Base-by-base conservation (phyloP, 2,888 invertebrate species). In the Philereme transversata region DNA sequence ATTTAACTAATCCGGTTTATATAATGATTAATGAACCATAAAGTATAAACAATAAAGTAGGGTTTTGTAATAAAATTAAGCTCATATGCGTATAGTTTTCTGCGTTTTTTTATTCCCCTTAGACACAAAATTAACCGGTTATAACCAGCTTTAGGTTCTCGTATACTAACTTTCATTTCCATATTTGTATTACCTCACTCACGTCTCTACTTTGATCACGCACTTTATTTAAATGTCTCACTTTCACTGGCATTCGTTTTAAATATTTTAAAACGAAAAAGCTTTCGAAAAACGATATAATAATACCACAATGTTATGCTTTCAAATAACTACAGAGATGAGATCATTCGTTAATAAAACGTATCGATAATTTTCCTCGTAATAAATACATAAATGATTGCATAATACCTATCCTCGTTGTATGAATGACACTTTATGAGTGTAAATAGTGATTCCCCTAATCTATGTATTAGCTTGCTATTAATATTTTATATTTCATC, bases 191-290 rank as follows among this genome's bases (percentile, higher is more conserved):
- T 60, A 64, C 54, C 58, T 51, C 60, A 66, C 57, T 58, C 48
- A 50, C 52, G 45, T 56, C 48, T 52, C 68, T 69, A 63, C 67
- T 73, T 76, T 76, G 78, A 81, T 81, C 75, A 68, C 67, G 62
- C 73, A 75, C 76, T 75, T 83, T 79, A 83, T 84, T 81, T 76
- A 81, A 82, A 86, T 79, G 75, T 78, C 75, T 78, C 71, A 77
- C 88, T 87, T 88, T 88, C 88, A 77, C 86, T 73, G 50, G 64
- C 75, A 81, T 85, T 86, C 84, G 49, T 83, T 81, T 77, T 72
- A 79, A 81, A 82, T 79, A 78, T 77, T 81, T 67, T 75, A 76
- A 43, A 76, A 73, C 73, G 67, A 73, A 75, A 75, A 73, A 77
- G 77, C 83, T 83, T 81, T 83, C 79, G 73, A 76, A 76, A 77